Evolutionary conservation across 2,797 vertebrate genomes (phyloP), one percentile per base, ranked within the genome.

Genomic region (Alcedo atthis): DNA sequence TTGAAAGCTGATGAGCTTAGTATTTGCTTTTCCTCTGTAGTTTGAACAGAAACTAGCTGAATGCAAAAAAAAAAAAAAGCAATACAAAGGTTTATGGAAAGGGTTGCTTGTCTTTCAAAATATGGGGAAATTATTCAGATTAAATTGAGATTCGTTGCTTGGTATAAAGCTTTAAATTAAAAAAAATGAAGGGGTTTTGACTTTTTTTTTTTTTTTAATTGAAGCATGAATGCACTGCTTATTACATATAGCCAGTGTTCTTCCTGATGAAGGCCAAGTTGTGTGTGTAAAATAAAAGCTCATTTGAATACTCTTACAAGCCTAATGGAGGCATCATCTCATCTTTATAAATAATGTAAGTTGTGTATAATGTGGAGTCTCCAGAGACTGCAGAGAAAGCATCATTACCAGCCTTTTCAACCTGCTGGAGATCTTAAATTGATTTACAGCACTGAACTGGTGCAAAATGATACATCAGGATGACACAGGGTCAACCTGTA

Each of bases 311-410:
- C 97, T 95, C 96, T 97, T 96, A 96, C 89, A 94, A 97, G 98
- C 98, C 98, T 99, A 99, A 99, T 99, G 99, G 99, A 99, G 97
- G 98, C 98, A 98, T 98, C 96, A 96, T 97, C 98, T 98, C 98
- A 97, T 97, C 98, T 98, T 99, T 99, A 99, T 99, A 99, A 99
- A 99, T 99, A 99, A 99, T 99, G 98, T 99, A 99, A 98, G 98
- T 98, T 98, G 98, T 99, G 98, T 98, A 98, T 99, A 99, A 99
- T 98, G 98, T 98, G 85, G 96, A 95, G 91, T 98, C 99, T 97
- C 98, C 18, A 46, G 99, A 98, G 99, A 98, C 93, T 87, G 97
- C 98, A 97, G 98, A 98, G 98, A 99, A 98, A 99, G 99, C 99
- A 99, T 99, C 99, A 99, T 99, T 99, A 99, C 98, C 97, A 99